A percentile compares a stretch with the other conserved stretches of the same genome.
phyloP scores from a whole-genome alignment of 2,113 vertebrate species.

The Gasterosteus aculeatus region DNA sequence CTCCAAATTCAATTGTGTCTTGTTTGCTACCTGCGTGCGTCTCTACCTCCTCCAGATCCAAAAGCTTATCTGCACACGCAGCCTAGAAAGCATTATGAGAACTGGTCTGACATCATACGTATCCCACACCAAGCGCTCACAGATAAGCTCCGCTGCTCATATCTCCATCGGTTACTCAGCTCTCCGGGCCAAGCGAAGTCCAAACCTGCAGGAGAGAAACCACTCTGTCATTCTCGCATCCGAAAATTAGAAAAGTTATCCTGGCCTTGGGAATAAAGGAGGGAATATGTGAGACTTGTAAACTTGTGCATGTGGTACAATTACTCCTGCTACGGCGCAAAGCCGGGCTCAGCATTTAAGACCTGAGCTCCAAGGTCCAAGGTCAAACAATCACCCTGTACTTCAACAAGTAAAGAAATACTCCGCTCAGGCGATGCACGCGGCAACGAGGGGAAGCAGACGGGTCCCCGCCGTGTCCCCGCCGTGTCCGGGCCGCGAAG shows the following conservation, averaged over 20 bases:
- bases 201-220: constrained; percentile 21
- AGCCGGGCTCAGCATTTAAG: no score
- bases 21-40: constrained; percentile 70
- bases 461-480: no score
- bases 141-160: constrained; percentile 72
- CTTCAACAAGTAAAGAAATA: no score
- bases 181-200: constrained; percentile 47
- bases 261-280: not conserved
- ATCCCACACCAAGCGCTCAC: constrained; percentile 62
- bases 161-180: constrained; percentile 60
- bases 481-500: no score
- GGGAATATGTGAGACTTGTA: not conserved
- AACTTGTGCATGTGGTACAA: not conserved
- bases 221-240: constrained; percentile 12
- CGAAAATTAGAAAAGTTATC: constrained; percentile 16
- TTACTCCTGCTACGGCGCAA: no score
- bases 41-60: constrained; percentile 74
- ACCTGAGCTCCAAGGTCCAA: no score
- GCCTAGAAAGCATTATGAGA: constrained; percentile 67
- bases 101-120: constrained; percentile 79
- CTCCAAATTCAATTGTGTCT: constrained; percentile 77
- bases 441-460: no score
- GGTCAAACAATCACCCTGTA: no score
- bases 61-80: constrained; percentile 73
- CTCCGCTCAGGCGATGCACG: no score